Evolutionary conservation across 2,888 invertebrate genomes (phyloP).

Genomic region (Brachypterus glaber): DNA sequence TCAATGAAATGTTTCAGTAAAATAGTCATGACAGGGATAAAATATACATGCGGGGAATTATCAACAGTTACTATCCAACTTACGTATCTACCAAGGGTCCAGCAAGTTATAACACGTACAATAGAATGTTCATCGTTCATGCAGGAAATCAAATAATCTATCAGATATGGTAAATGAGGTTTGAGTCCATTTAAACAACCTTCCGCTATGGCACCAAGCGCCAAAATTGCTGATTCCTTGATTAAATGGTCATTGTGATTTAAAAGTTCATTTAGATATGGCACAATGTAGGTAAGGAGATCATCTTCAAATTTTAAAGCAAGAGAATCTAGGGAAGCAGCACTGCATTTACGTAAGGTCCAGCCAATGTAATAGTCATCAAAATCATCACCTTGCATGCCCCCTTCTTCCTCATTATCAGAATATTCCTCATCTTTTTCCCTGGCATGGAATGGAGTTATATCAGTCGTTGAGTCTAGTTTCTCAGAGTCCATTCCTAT

Average conservation of each 20-base stretch:
- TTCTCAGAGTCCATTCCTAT: slow-evolving; percentile 93
- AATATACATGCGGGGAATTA: slow-evolving; percentile 40
- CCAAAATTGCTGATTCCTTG: slow-evolving; percentile 89
- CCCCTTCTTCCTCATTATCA: slow-evolving; percentile 46
- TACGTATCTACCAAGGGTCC: slow-evolving; percentile 66
- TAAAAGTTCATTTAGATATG: slow-evolving; percentile 90
- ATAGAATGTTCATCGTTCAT: slow-evolving; percentile 59
- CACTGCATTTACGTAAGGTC: slow-evolving; percentile 97
- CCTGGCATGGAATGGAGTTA: slow-evolving; percentile 92
- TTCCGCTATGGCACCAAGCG: slow-evolving; percentile 54
- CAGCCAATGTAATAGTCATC: slow-evolving; percentile 50
- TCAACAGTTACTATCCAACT: slow-evolving; percentile 62
- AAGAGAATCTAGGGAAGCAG: slow-evolving; percentile 92
- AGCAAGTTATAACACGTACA: slow-evolving; percentile 67
- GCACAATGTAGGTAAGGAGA: slow-evolving; percentile 82
- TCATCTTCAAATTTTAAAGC: slow-evolving; percentile 95
- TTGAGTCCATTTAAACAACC: slow-evolving; percentile 58
- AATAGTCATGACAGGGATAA: slow-evolving; percentile 61
- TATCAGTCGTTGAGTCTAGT: slow-evolving; percentile 93
- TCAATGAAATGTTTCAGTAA: slow-evolving; percentile 60
- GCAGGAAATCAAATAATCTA: slow-evolving; percentile 57
- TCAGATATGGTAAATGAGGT: slow-evolving; percentile 57
- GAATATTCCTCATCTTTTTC: slow-evolving; percentile 45
- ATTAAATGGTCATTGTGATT: slow-evolving; percentile 92
- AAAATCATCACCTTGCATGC: slow-evolving; percentile 28